Evolutionary conservation across 2,888 invertebrate species (phyloP).

Genomic region (Spisula subtruncata): DNA sequence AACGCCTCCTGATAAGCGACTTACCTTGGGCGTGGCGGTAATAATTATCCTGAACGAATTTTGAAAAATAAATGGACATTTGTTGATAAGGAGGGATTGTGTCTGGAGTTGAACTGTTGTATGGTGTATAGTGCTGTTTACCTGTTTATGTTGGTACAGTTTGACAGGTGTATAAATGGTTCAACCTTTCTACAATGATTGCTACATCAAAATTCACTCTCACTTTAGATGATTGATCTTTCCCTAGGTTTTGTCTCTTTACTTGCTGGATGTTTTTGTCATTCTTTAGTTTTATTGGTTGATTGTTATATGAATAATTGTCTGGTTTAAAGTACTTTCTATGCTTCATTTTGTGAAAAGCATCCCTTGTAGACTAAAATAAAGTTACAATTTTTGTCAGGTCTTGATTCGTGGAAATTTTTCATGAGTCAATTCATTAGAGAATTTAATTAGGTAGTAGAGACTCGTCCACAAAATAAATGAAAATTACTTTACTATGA

Average conservation of each 20-base stretch:
- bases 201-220: neutral
- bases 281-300: too few species aligned
- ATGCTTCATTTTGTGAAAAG: too few species aligned
- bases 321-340: too few species aligned
- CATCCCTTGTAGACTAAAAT: too few species aligned
- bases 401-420: too few species aligned
- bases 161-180: neutral
- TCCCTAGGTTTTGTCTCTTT: neutral
- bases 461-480: too few species aligned
- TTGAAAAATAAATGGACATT: conserved; percentile 13
- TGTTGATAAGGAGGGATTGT: neutral
- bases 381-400: too few species aligned
- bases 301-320: too few species aligned
- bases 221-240: neutral
- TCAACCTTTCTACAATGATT: neutral
- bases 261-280: too few species aligned
- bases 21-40: neutral
- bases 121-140: neutral
- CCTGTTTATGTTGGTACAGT: neutral
- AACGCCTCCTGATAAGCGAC: conserved; percentile 11
- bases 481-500: too few species aligned
- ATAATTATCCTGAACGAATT: neutral
- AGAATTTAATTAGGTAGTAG: too few species aligned
- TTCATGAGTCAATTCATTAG: too few species aligned
- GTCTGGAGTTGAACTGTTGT: neutral